Conservation (phyloP, 2,888 invertebrate genomes). For the Chirona hameri region DNA sequence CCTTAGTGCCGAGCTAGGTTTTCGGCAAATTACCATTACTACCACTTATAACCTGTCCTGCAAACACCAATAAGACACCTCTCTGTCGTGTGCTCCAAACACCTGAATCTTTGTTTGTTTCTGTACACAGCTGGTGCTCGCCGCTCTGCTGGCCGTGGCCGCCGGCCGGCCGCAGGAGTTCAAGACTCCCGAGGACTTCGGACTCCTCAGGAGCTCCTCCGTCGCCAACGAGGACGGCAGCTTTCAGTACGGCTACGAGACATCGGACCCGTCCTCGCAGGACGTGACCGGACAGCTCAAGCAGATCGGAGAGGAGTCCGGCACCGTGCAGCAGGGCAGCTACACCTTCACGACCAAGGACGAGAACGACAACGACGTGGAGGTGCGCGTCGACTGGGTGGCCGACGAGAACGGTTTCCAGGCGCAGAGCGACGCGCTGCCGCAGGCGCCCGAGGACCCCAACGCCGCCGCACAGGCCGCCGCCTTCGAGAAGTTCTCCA, state of each 20-base stretch:
- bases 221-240: constrained; percentile 34
- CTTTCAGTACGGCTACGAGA: constrained; percentile 37
- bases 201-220: constrained; percentile 26
- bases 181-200: background rate
- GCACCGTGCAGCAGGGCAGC: background rate
- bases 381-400: background rate
- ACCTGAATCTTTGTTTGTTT: background rate
- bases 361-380: constrained; percentile 6
- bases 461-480: background rate
- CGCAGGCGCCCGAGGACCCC: background rate
- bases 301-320: background rate
- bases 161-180: background rate
- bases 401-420: constrained; percentile 5
- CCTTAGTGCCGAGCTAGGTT: too few relatives aligned
- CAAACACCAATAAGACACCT: too few relatives aligned
- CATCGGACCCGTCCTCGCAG: constrained; percentile 8
- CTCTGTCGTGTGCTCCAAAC: too few relatives aligned
- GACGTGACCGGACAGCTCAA: background rate
- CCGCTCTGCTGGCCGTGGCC: constrained; percentile 1
- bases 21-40: too few relatives aligned
- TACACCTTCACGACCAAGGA: background rate
- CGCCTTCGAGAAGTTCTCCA: background rate
- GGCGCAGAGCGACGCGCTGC: background rate
- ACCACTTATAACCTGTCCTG: too few relatives aligned
- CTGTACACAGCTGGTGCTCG: background rate